phyloP scores from a whole-genome alignment of 2,888 invertebrate species.

The Serripes groenlandicus region DNA sequence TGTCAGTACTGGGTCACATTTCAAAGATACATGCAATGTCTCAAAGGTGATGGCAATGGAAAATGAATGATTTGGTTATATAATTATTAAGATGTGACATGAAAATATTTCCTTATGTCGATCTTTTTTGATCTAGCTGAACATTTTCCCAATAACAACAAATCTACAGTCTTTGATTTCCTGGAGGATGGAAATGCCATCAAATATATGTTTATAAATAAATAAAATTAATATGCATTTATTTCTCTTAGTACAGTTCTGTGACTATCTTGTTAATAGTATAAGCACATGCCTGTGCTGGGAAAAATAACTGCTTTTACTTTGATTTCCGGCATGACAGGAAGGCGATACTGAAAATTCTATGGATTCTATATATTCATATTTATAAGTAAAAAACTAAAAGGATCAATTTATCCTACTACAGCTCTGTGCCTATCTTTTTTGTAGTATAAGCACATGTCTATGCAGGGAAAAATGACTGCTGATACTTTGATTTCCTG shows the following conservation, averaged over 20 bases:
- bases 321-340: too few relatives aligned
- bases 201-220: too few relatives aligned
- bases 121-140: too few relatives aligned
- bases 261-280: conserved; percentile 1
- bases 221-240: too few relatives aligned
- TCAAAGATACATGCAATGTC: not conserved
- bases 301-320: not conserved
- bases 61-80: not conserved
- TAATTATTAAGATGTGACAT: not conserved
- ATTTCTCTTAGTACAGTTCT: conserved; percentile 11
- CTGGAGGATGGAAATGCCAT: too few relatives aligned
- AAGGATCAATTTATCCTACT: not conserved
- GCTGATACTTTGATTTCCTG: not conserved
- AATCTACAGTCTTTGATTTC: too few relatives aligned
- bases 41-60: not conserved
- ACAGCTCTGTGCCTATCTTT: conserved; percentile 14
- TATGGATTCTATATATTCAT: too few relatives aligned
- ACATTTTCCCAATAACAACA: too few relatives aligned
- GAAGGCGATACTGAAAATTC: too few relatives aligned
- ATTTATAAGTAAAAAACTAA: too few relatives aligned
- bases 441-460: conserved; percentile 42
- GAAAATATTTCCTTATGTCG: too few relatives aligned
- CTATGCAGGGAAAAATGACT: conserved; percentile 40
- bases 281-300: conserved; percentile 57
- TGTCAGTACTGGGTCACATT: conserved; percentile 30